Percentiles rank a stretch among this genome's conserved stretches.
Evolutionary conservation across 2,888 invertebrate genomes (phyloP).

Genomic region (Mellilla xanthometata): DNA sequence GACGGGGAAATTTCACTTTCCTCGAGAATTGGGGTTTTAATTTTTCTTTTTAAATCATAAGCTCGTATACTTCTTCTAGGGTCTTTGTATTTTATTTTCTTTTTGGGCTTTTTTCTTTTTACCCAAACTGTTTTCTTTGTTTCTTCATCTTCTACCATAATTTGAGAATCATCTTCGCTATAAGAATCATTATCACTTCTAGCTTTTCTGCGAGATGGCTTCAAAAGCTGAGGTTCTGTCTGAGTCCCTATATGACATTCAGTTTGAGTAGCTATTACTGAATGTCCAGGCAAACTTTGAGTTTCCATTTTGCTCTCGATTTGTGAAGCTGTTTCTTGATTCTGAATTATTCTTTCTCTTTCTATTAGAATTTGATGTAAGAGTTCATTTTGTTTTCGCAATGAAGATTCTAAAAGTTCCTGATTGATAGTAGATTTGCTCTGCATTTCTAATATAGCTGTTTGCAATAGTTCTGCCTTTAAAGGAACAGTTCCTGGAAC

Average conservation of each 20-base stretch:
- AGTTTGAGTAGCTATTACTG: conserved; percentile 90
- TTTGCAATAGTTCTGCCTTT: conserved; percentile 66
- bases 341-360: conserved; percentile 84
- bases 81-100: conserved; percentile 78
- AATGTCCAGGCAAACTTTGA: conserved; percentile 91
- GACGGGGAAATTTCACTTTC: conserved; percentile 84
- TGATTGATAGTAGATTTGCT: conserved; percentile 82
- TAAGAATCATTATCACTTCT: conserved; percentile 90
- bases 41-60: conserved; percentile 85
- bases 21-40: conserved; percentile 90
- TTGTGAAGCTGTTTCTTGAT: conserved; percentile 82
- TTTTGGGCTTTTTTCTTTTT: conserved; percentile 80
- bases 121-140: conserved; percentile 82
- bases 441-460: conserved; percentile 73
- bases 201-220: conserved; percentile 84
- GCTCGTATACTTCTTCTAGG: conserved; percentile 83
- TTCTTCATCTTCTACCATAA: conserved; percentile 80
- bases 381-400: conserved; percentile 89
- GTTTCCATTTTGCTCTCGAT: conserved; percentile 87
- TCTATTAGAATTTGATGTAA: conserved; percentile 89
- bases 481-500: conserved; percentile 70
- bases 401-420: conserved; percentile 85
- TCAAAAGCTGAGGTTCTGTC: conserved; percentile 85
- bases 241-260: conserved; percentile 92
- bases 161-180: conserved; percentile 84